Conservation (phyloP, 2,888 invertebrate species). For the Nephrotoma flavescens region DNA sequence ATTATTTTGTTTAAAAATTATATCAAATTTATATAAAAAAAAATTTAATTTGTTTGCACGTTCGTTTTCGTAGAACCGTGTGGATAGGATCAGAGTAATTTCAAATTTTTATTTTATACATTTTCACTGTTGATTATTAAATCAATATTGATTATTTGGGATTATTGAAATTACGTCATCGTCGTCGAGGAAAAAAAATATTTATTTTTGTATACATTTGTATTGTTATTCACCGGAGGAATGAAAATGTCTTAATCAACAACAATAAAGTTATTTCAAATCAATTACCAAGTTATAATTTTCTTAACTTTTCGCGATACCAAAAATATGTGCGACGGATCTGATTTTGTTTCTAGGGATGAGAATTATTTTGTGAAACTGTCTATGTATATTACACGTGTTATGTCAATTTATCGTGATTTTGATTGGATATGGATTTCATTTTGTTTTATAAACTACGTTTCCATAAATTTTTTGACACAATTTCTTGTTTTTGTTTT, state of each 20-base stretch:
- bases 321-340: not conserved
- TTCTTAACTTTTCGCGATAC: not conserved
- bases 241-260: not conserved
- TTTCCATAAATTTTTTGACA: no score
- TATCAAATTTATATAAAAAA: not conserved
- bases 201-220: not conserved
- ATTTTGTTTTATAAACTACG: not conserved
- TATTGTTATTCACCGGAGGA: not conserved
- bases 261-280: not conserved
- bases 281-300: not conserved
- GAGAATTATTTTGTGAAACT: not conserved
- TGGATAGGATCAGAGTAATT: not conserved
- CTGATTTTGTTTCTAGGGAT: not conserved
- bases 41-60: not conserved
- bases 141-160: not conserved
- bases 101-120: not conserved
- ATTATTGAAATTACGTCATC: not conserved
- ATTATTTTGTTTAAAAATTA: not conserved
- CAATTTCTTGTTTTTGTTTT: no score
- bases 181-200: not conserved
- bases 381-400: not conserved
- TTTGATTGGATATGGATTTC: not conserved
- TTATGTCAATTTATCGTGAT: not conserved
- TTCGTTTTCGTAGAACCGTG: not conserved
- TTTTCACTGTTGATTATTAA: not conserved